Base-by-base conservation (phyloP, 1,140 invertebrate species). In the Liolophura sinensis region DNA sequence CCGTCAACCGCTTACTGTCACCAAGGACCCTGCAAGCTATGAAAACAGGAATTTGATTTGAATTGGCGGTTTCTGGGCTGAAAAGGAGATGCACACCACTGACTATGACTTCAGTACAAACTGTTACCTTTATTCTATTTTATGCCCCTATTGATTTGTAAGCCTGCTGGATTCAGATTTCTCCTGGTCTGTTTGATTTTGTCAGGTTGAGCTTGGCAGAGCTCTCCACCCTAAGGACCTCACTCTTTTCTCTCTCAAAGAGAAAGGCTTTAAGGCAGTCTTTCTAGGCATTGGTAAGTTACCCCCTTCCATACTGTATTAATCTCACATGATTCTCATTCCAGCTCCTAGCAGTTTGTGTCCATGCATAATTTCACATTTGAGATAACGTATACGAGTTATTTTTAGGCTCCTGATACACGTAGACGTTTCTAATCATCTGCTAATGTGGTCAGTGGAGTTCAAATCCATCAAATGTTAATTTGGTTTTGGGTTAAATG, bases 231-330 rank as follows among this genome's bases (percentile, higher is more conserved):
- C 27, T 88, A 87, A 90, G 67, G 81, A 83, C 68, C 67, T 88
- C 24, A 87, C 85, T 16, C 60, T 89, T 16, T 60, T 77, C 47
- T 81, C 80, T 20, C 83, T 98, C 11, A 85, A 91, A 73, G 77
- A 89, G 49, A 79, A 89, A 0, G 91, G 90, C 0, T 90, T 91
- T 73, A 88, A 91, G 73, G 93, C 91, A 1, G 88, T 97, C 14
- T 99, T 98, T 78, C 73, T 99, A 57, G 97, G 96, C 40, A 97
- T 99, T 68, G 97, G 97, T 83, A 73, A 68, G 64, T 58, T 46
- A 24, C 22, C 49, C 56, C 57, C 9, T 40, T 40, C 31, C 9
- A 40, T 9, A 40, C 31, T 9, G 3, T 40, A 5, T 40, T 40
- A 40, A 5, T 40, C 3, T 40, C 31, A 40, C n/a, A n/a, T n/a